phyloP scores from a whole-genome alignment of 2,113 vertebrate species.

The Bungarus multicinctus region DNA sequence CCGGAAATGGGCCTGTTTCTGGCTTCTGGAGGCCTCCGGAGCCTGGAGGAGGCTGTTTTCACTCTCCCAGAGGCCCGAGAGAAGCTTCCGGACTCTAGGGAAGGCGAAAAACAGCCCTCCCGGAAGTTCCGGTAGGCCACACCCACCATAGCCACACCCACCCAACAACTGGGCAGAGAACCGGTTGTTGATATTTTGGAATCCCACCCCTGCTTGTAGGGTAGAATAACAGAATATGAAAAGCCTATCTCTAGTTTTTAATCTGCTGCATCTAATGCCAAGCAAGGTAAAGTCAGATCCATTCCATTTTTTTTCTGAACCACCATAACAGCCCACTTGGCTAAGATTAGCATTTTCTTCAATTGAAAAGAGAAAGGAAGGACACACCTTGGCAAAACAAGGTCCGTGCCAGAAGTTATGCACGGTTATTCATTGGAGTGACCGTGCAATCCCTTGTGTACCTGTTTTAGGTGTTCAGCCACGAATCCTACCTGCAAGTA shows the following conservation, averaged over 20 bases:
- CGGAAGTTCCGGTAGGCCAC: too few species aligned
- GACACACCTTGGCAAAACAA: background rate
- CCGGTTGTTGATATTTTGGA: too few species aligned
- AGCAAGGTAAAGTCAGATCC: background rate
- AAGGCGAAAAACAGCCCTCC: too few species aligned
- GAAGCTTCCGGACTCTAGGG: too few species aligned
- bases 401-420: background rate
- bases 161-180: too few species aligned
- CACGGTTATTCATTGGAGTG: background rate
- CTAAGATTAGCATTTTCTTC: background rate
- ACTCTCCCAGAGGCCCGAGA: too few species aligned
- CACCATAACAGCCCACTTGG: background rate
- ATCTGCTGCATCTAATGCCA: background rate
- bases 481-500: conserved; percentile 85
- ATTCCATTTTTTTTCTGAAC: background rate
- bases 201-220: background rate
- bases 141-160: too few species aligned
- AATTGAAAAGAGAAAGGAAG: background rate
- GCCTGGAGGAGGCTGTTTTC: too few species aligned
- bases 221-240: background rate
- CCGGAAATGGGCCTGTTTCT: too few species aligned
- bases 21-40: too few species aligned
- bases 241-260: background rate
- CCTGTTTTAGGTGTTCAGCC: background rate
- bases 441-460: background rate